Conservation (phyloP, 2,797 vertebrate genomes). For the Manis crassicaudata region DNA sequence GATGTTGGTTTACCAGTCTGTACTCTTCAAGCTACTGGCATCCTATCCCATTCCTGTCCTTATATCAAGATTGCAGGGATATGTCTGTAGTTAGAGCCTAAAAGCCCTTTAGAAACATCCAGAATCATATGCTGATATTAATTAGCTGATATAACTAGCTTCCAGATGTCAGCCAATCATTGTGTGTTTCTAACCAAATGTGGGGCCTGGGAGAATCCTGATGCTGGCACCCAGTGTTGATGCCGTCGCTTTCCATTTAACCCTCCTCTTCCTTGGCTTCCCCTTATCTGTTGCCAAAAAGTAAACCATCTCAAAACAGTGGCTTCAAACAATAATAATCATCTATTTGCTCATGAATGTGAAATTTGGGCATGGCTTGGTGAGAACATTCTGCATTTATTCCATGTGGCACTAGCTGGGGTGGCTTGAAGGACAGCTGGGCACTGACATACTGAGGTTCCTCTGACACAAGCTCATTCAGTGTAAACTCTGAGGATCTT, state of each 20-base stretch:
- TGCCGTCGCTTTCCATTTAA: background rate
- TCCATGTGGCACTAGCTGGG: background rate
- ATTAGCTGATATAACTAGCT: background rate
- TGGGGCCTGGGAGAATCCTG: background rate
- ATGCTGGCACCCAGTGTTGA: background rate
- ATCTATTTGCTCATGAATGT: background rate
- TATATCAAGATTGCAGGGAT: background rate
- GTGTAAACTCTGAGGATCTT: background rate
- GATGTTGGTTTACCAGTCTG: background rate
- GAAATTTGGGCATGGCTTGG: background rate
- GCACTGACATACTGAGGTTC: background rate
- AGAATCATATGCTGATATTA: background rate
- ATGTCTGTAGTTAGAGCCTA: background rate
- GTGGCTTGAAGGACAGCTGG: background rate
- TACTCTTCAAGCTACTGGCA: background rate
- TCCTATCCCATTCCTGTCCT: no score
- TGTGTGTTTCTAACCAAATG: background rate
- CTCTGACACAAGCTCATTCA: background rate
- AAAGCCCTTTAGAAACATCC: background rate
- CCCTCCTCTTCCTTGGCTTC: background rate
- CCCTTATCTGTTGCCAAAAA: background rate
- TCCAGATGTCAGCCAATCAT: constrained; percentile 31
- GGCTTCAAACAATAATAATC: background rate
- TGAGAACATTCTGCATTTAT: background rate
- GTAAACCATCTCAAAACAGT: background rate